phyloP scores from a whole-genome alignment of 2,113 vertebrate genomes.

The Pygoscelis adeliae region DNA sequence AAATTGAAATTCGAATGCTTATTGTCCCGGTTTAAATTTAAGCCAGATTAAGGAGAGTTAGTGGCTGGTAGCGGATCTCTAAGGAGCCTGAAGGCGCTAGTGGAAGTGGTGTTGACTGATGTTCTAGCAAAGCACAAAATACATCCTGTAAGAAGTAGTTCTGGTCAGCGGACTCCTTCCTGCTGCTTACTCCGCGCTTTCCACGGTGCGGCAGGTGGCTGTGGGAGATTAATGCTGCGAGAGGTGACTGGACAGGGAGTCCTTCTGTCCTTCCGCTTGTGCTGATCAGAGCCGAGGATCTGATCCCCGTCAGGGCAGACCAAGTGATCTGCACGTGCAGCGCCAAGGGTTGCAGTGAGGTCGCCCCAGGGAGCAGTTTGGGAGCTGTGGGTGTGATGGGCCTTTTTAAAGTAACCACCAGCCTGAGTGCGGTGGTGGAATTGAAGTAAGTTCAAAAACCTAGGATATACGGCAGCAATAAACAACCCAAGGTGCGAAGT shows the following conservation, averaged over 20 bases:
- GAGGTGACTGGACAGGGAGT: background rate
- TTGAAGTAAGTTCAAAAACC: background rate
- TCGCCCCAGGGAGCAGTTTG: background rate
- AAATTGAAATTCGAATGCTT: background rate
- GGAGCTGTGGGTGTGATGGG: background rate
- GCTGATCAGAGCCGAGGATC: background rate
- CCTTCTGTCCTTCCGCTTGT: background rate
- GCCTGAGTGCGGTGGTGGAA: background rate
- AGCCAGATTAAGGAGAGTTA: background rate
- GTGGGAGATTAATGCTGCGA: background rate
- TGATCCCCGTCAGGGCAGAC: background rate
- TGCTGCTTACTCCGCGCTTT: background rate
- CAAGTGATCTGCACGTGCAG: rapidly evolving
- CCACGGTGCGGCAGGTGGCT: rapidly evolving
- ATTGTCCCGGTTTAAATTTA: background rate
- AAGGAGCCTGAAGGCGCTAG: background rate
- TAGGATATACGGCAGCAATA: background rate
- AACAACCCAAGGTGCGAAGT: background rate
- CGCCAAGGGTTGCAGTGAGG: background rate
- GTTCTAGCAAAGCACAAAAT: background rate
- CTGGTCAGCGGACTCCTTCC: background rate
- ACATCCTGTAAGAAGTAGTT: background rate
- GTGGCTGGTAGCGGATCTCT: background rate
- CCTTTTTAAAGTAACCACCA: background rate
- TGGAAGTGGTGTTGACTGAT: background rate